Evolutionary conservation across 2,888 invertebrate genomes (phyloP), one percentile per base, ranked within the genome.

Genomic region (Hirtodrosophila histrioides): DNA sequence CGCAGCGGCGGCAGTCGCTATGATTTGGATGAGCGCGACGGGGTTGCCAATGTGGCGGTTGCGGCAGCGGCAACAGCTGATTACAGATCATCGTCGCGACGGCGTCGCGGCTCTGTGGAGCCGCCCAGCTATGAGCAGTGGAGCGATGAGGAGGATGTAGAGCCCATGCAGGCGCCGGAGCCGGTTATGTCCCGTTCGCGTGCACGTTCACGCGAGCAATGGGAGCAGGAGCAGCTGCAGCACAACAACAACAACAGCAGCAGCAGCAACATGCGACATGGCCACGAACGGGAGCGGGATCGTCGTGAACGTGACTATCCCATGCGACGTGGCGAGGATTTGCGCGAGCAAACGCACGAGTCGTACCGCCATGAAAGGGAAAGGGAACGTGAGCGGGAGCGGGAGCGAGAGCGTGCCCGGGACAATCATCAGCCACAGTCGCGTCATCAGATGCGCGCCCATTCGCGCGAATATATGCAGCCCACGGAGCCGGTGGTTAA

Each of bases 21-120:
- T 66, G 87, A 90, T 7, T 9, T 89, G 35, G 95, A 95, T 80
- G 92, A 94, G 60, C 93, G 94, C 9, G 88, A 89, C 31, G 78
- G 83, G 12, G 27, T 27, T 4, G 17, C 40, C 27, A 36, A 75
- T 41, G 41, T 29, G 68, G 12, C 33, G 4, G 37, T 46, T 6
- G 27, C 36, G 7, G 51, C 10, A 3, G 27, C 46, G 2, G 5
- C 36, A 9, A 46, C 11, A 3, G 27, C 44, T 2, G 75, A 85
- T 43, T 64, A 81, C 8, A 31, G 86, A 6, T 73, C 80, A 8
- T 78, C 82, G 7, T 76, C 83, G 37, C 82, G 90, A 1, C 75
- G 84, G 1, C 69, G 87, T 4, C 89, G 89, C 33, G 88, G 86
- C 24, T 87, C 89, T 3, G 60, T 90, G 3, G 89, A 91, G 37